Evolutionary conservation across 2,888 invertebrate genomes (phyloP).

Genomic region (Mesoligia furuncula): DNA sequence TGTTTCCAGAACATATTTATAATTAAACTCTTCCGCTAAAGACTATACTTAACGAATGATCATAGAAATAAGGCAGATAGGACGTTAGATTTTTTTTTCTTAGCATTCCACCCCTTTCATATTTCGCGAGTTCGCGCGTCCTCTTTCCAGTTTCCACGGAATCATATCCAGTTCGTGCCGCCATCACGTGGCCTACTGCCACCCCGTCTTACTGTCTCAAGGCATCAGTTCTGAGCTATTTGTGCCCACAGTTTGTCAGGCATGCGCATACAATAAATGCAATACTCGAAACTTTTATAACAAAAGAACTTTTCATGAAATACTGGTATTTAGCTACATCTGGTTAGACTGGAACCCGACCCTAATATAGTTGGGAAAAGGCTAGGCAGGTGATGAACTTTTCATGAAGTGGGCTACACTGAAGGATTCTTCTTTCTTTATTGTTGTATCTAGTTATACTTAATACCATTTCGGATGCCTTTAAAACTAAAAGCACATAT

Average conservation of each 20-base stretch:
- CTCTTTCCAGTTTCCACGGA: background rate
- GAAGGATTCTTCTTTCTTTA: too few species aligned
- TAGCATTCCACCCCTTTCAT: background rate
- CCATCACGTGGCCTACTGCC: background rate
- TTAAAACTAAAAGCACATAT: too few species aligned
- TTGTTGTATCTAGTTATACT: too few species aligned
- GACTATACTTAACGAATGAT: constrained; percentile 3
- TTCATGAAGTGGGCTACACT: too few species aligned
- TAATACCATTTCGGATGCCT: too few species aligned
- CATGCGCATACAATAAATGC: too few species aligned
- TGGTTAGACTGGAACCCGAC: too few species aligned
- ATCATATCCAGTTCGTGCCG: background rate
- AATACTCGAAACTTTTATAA: too few species aligned
- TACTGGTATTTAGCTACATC: too few species aligned
- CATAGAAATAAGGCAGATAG: constrained; percentile 19
- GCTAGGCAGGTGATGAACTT: too few species aligned
- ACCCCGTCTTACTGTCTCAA: background rate
- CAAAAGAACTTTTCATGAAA: too few species aligned
- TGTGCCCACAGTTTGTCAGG: background rate
- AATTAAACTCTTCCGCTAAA: constrained; percentile 56
- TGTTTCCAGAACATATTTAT: constrained; percentile 58
- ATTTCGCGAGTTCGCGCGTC: background rate
- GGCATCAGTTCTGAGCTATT: background rate
- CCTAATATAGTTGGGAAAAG: too few species aligned
- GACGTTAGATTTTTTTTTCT: background rate